These are phyloP conservation scores for Ictalurus punctatus DNA, from an alignment of 2,113 vertebrate genomes.

Conservation along the genomic window DNA sequence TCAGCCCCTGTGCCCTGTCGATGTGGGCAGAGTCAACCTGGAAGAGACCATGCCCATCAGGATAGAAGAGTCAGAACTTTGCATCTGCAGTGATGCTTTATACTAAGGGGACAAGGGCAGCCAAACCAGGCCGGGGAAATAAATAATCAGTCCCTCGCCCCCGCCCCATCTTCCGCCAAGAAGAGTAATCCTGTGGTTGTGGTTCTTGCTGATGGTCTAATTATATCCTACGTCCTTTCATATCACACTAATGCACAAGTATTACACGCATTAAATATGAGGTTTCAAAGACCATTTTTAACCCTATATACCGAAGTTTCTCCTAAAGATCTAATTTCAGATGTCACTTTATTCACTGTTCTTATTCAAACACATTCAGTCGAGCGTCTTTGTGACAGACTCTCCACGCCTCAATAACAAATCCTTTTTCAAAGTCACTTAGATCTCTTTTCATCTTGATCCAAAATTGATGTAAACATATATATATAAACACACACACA, in stretches of 20 bases:
- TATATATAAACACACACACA: neutral
- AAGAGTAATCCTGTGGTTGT: neutral
- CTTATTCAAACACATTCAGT: neutral
- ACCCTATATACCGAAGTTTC: neutral
- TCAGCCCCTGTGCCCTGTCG: neutral
- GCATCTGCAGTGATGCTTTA: neutral
- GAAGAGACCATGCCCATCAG: neutral
- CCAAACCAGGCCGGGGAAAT: neutral
- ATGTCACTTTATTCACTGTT: neutral
- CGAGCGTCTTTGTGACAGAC: neutral
- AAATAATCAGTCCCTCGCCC: neutral
- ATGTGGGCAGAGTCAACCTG: neutral
- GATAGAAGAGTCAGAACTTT: neutral
- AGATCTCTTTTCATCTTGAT: neutral
- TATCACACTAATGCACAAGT: neutral
- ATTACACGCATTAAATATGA: neutral
- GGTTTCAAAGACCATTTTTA: neutral
- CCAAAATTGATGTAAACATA: neutral
- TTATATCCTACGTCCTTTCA: neutral
- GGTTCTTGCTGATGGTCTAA: neutral
- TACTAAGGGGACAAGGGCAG: no score
- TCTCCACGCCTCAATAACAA: neutral
- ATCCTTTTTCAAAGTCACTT: neutral
- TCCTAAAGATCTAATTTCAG: neutral
- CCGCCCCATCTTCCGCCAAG: no score